A percentile compares a stretch with the other conserved stretches of the same genome.
These are phyloP conservation scores for Redunca redunca DNA, from an alignment of 2,113 vertebrate species.

Conservation along the genomic window DNA sequence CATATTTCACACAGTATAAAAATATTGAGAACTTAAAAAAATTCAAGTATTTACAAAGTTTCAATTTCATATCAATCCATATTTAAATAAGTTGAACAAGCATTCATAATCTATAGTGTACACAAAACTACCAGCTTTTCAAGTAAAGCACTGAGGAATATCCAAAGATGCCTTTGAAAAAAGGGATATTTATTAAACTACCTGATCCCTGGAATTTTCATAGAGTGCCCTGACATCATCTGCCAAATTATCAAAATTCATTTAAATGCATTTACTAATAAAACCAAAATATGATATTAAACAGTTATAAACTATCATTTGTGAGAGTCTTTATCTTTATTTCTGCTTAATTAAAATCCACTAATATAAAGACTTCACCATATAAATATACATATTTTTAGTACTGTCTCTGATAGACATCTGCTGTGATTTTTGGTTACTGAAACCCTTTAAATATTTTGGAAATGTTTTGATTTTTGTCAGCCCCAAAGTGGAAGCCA, in stretches of 20 bases:
- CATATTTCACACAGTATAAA: neutral
- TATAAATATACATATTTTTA: neutral
- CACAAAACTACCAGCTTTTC: neutral
- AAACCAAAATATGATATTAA: neutral
- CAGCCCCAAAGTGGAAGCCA: neutral
- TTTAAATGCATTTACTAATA: neutral
- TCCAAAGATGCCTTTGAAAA: neutral
- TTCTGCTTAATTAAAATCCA: neutral
- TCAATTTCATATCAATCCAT: neutral
- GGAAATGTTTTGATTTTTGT: neutral
- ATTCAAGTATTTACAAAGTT: neutral
- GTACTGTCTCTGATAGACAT: neutral
- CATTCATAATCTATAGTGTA: neutral
- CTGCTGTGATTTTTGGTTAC: neutral
- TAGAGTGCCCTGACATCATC: neutral
- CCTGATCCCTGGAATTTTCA: neutral
- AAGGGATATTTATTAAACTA: neutral
- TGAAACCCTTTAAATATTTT: neutral
- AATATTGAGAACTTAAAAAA: neutral
- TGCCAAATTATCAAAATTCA: neutral
- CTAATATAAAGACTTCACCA: neutral
- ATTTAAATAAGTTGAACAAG: neutral
- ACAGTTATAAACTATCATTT: neutral
- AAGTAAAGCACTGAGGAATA: neutral
- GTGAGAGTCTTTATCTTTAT: neutral